Conservation (phyloP, 35 echinoderm and acorn worm species). For the Patiria miniata region DNA sequence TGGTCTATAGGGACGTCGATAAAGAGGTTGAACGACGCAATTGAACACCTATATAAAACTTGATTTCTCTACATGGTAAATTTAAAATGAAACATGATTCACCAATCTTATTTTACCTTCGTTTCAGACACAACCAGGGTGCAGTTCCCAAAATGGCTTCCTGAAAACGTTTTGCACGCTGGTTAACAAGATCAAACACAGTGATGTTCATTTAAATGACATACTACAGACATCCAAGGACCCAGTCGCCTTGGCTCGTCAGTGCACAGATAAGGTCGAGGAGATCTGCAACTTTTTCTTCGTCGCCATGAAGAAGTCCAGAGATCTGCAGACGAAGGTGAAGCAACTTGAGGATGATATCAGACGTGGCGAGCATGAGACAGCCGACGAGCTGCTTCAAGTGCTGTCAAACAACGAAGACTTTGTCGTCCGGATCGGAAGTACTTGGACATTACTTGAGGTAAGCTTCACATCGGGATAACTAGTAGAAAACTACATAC, state of each 20-base stretch:
- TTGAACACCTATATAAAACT: too few species aligned
- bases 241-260: background rate
- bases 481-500: too few species aligned
- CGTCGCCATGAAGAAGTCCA: background rate
- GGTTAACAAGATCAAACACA: conserved; percentile 3
- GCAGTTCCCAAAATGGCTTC: background rate
- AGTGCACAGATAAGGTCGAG: conserved; percentile 8
- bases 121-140: background rate
- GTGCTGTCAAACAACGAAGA: background rate
- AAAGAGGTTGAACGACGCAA: too few species aligned
- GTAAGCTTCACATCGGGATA: background rate
- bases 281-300: background rate
- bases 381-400: background rate
- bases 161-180: background rate
- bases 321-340: background rate
- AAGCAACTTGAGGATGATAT: background rate
- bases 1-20: too few species aligned
- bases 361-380: background rate
- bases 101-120: too few species aligned
- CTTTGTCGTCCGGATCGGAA: background rate
- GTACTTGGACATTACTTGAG: background rate
- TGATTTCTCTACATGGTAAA: too few species aligned
- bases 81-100: too few species aligned
- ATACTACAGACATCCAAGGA: background rate
- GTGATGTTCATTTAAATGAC: background rate